Percentiles rank a stretch among this genome's conserved stretches.
Conservation (phyloP, 2,888 invertebrate species). For the Barypeithes pellucidus region DNA sequence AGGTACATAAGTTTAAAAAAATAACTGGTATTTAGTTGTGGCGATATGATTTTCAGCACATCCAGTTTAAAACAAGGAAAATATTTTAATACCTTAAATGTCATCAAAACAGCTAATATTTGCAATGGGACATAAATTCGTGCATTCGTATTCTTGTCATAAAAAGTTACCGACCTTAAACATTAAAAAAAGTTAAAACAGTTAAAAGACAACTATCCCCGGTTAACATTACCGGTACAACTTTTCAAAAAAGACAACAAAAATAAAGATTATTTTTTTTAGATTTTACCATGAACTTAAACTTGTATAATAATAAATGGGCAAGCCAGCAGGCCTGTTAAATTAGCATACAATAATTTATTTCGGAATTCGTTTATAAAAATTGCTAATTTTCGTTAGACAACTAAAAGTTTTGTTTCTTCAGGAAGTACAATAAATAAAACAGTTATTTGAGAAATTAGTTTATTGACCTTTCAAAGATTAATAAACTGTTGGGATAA, state of each 20-base stretch:
- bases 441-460: conserved; percentile 4
- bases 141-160: conserved; percentile 13
- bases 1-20: no score
- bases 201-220: conserved; percentile 22
- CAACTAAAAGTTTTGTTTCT: conserved; percentile 2
- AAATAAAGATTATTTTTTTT: neutral
- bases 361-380: neutral
- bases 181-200: conserved; percentile 13
- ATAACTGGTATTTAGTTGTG: no score
- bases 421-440: conserved; percentile 6
- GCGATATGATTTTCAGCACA: neutral
- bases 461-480: conserved; percentile 21
- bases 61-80: conserved; percentile 6
- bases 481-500: neutral
- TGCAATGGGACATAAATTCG: conserved; percentile 6
- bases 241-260: conserved; percentile 19
- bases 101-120: neutral
- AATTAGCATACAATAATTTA: conserved; percentile 26
- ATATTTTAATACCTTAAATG: neutral
- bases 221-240: conserved; percentile 16
- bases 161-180: conserved; percentile 25
- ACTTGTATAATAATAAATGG: conserved; percentile 12
- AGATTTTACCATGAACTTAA: conserved; percentile 21
- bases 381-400: conserved; percentile 13
- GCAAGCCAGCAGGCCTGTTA: neutral